These are phyloP conservation scores for Vanessa atalanta DNA, from an alignment of 1,140 invertebrate species.

Conservation along the genomic window DNA sequence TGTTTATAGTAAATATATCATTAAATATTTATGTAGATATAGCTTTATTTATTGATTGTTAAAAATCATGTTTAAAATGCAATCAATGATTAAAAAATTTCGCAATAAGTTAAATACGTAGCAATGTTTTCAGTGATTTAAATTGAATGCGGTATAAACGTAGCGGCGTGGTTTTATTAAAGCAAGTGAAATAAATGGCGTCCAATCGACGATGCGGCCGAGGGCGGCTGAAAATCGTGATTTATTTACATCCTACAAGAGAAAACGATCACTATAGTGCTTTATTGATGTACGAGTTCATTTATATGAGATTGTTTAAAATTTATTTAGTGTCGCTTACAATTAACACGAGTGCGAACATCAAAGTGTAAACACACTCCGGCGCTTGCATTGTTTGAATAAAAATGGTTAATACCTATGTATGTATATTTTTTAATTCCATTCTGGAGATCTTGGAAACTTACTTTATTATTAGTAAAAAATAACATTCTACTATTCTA, in stretches of 20 bases:
- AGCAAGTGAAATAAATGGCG: slow-evolving; percentile 28
- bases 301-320: background rate
- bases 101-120: slow-evolving; percentile 10
- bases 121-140: slow-evolving; percentile 10
- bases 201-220: slow-evolving; percentile 19
- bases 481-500: too few species aligned
- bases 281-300: background rate
- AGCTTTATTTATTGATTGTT: background rate
- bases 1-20: background rate
- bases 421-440: too few species aligned
- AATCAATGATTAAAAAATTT: background rate
- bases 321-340: background rate
- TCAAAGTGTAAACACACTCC: too few species aligned
- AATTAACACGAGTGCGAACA: background rate
- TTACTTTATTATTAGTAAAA: too few species aligned
- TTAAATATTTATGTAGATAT: background rate
- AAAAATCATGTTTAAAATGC: background rate
- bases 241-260: slow-evolving; percentile 20
- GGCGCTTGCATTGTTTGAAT: too few species aligned
- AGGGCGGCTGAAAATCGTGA: slow-evolving; percentile 10
- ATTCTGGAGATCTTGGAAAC: too few species aligned
- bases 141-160: slow-evolving; percentile 22
- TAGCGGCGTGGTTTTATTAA: slow-evolving; percentile 21
- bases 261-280: background rate
- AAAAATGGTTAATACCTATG: too few species aligned